Evolutionary conservation across 2,797 vertebrate genomes (phyloP).

Genomic region (Enteromius trimaculatus): DNA sequence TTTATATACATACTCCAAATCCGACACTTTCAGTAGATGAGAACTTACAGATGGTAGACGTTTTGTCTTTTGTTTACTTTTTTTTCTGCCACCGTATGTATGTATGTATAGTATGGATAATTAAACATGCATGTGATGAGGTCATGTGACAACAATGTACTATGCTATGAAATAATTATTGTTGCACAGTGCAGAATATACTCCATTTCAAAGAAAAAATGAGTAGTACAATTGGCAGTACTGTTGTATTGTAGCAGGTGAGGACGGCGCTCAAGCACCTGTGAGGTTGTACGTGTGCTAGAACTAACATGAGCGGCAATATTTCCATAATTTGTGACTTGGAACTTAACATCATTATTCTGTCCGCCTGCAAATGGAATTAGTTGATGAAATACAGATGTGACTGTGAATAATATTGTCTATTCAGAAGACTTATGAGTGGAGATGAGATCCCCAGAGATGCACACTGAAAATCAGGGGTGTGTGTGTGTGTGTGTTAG

Average conservation of each 20-base stretch:
- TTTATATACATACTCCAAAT: too few relatives aligned
- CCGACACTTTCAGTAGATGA: too few relatives aligned
- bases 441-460: conserved; percentile 32
- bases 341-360: conserved; percentile 16
- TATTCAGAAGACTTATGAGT: conserved; percentile 29
- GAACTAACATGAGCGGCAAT: background rate
- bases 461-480: conserved; percentile 11
- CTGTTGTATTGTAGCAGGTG: background rate
- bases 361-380: conserved; percentile 39
- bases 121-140: background rate
- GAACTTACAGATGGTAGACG: too few relatives aligned
- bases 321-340: background rate
- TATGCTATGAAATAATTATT: background rate
- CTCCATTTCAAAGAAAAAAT: background rate
- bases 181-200: background rate
- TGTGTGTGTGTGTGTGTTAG: conserved; percentile 25
- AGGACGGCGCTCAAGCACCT: background rate
- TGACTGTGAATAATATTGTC: conserved; percentile 21
- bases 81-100: background rate
- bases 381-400: conserved; percentile 71
- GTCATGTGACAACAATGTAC: background rate
- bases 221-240: background rate
- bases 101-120: too few relatives aligned
- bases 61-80: too few relatives aligned
- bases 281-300: background rate